Evolutionary conservation across 2,113 vertebrate species (phyloP).

Genomic region (Sylvilagus bachmani): DNA sequence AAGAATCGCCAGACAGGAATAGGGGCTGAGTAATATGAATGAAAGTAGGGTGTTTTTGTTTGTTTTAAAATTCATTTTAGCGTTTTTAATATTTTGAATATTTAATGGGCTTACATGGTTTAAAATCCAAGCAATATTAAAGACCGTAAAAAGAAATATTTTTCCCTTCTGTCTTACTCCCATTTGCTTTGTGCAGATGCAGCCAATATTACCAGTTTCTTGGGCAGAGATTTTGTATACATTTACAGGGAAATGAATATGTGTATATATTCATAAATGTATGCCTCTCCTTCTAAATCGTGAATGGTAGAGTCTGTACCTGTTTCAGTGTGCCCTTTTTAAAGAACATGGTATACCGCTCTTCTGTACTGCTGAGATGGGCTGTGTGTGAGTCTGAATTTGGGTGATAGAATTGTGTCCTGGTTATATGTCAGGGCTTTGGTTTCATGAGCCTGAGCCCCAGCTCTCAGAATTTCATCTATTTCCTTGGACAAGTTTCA

Average conservation of each 20-base stretch:
- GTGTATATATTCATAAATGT: not conserved
- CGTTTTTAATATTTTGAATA: not conserved
- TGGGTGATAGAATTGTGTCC: not conserved
- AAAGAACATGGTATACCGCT: not conserved
- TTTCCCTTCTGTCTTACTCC: not conserved
- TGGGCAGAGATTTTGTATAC: not conserved
- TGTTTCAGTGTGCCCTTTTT: not conserved
- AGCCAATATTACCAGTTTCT: not conserved
- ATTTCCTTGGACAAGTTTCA: not conserved
- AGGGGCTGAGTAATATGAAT: not conserved
- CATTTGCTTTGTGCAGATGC: not conserved
- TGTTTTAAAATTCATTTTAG: not conserved
- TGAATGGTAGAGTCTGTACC: not conserved
- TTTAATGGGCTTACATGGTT: not conserved
- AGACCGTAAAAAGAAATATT: not conserved
- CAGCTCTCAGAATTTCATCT: constrained; percentile 18
- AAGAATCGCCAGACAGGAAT: not conserved
- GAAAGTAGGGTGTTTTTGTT: not conserved
- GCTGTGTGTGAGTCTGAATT: constrained; percentile 19
- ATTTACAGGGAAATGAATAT: not conserved
- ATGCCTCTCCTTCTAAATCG: not conserved
- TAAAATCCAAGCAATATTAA: not conserved
- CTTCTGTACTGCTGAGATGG: not conserved
- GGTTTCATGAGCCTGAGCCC: constrained; percentile 26
- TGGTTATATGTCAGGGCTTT: not conserved